A percentile compares a stretch with the other conserved stretches of the same genome.
These are phyloP conservation scores for Benthosema pterotum DNA, from an alignment of 2,797 vertebrate species.

Conservation along the genomic window DNA sequence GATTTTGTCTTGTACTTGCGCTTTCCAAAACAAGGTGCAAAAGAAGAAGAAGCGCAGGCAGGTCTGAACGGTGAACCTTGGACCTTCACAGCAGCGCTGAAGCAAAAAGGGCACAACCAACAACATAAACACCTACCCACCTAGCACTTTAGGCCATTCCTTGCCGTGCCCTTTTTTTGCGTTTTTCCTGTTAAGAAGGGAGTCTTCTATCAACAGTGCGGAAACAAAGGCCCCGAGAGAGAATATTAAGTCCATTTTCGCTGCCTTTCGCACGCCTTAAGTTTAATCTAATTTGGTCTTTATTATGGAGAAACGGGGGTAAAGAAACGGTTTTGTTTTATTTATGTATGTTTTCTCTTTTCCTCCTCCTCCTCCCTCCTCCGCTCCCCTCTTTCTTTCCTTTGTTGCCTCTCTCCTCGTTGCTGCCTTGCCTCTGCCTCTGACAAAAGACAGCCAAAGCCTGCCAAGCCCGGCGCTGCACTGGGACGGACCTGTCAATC, in stretches of 20 bases:
- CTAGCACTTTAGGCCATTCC: slow-evolving; percentile 58
- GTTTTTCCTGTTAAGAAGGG: slow-evolving; percentile 70
- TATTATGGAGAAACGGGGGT: slow-evolving; percentile 82
- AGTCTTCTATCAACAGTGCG: slow-evolving; percentile 56
- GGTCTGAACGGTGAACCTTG: slow-evolving; percentile 50
- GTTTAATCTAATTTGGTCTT: slow-evolving; percentile 84
- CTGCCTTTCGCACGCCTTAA: slow-evolving; percentile 61
- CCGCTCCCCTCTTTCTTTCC: slow-evolving; percentile 76
- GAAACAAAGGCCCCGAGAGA: slow-evolving; percentile 64
- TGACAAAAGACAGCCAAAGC: slow-evolving; percentile 85
- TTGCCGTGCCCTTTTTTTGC: slow-evolving; percentile 66
- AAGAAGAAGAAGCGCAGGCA: slow-evolving; percentile 37
- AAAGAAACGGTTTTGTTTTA: slow-evolving; percentile 85
- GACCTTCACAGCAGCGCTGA: slow-evolving; percentile 50
- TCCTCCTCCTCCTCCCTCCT: too few relatives aligned
- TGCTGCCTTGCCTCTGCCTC: slow-evolving; percentile 82
- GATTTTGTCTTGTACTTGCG: background rate
- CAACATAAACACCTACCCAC: slow-evolving; percentile 64
- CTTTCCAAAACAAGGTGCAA: slow-evolving; percentile 55
- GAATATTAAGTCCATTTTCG: slow-evolving; percentile 72
- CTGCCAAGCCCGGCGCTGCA: slow-evolving; percentile 84
- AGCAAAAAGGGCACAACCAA: slow-evolving; percentile 60
- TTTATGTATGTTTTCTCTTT: slow-evolving; percentile 80
- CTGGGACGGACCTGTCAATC: slow-evolving; percentile 88
- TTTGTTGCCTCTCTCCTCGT: slow-evolving; percentile 83